Evolutionary conservation across 2,797 vertebrate species (phyloP), one percentile per base, ranked within the genome.

Genomic region (Sitta carolinensis): DNA sequence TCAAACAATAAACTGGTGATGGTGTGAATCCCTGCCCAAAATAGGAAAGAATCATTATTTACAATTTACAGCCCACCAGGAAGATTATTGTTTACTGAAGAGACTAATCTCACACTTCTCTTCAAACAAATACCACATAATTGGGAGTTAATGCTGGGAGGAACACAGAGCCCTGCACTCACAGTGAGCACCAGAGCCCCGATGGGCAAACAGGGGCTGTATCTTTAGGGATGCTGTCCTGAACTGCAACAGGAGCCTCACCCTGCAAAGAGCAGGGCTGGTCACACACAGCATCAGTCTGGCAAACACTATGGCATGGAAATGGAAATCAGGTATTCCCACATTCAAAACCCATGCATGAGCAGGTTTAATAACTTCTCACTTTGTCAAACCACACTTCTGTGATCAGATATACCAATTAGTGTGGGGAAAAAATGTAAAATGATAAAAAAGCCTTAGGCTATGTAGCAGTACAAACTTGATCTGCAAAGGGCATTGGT

Each of bases 31-130:
- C 25, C 48, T 78, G 87, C 36, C 61, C 54, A 87, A 86, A 84
- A 67, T 29, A 69, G 52, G 13, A 85, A 67, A 47, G 43, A 90
- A 89, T 84, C 54, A 29, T 91, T 78, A 94, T 48, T 94, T 93
- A 68, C 38, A 84, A 79, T 79, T 94, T 63, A 45, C 83, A 94
- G 57, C 38, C 48, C 63, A 40, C 73, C 21, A 50, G 58, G 66
- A 85, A 62, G 34, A 92, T 76, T 57, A 87, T 2, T 75, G 62
- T 36, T 89, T 62, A 73, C 25, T 48, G 70, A 89, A 93, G 69
- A 84, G 52, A 86, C 17, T 58, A 58, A 76, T 61, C 61, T 94
- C 73, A 59, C 77, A 76, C 34, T n/a, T 73, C 51, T 67, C 58
- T 89, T 73, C 43, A 67, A 83, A 82, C 29, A 50, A 59, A 79